Evolutionary conservation across 2,797 vertebrate genomes (phyloP).

Genomic region (Merluccius polli): DNA sequence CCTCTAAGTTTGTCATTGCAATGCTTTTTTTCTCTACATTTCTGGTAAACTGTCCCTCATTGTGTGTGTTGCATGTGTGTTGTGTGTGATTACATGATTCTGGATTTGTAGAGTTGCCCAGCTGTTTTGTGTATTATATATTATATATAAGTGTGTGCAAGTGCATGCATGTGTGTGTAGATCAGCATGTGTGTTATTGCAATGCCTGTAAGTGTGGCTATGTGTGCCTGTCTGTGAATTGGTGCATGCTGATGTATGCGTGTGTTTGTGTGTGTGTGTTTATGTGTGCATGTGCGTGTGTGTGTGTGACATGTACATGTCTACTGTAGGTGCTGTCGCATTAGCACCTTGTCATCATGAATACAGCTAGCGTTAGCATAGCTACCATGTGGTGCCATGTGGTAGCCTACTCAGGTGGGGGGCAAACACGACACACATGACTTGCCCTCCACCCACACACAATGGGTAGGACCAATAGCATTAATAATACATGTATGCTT

Average conservation of each 20-base stretch:
- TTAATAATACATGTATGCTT: neutral
- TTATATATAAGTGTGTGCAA: neutral
- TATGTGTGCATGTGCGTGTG: conserved; percentile 27
- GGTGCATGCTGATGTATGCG: neutral
- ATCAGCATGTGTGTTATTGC: conserved; percentile 13
- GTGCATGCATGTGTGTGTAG: neutral
- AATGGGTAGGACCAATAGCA: neutral
- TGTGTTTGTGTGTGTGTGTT: conserved; percentile 40
- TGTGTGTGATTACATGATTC: too few relatives aligned
- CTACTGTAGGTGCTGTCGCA: neutral
- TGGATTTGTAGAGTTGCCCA: neutral
- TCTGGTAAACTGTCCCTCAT: too few relatives aligned
- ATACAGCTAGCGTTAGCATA: neutral
- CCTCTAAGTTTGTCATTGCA: too few relatives aligned
- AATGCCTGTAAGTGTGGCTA: neutral
- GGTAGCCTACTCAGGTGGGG: too few relatives aligned
- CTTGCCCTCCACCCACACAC: neutral
- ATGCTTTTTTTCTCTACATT: too few relatives aligned
- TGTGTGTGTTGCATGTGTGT: too few relatives aligned
- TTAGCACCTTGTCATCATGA: too few relatives aligned
- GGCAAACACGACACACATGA: neutral
- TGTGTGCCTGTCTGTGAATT: neutral
- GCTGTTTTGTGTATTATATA: neutral
- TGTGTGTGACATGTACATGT: neutral
- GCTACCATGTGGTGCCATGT: neutral